These are phyloP conservation scores for Mechanitis messenoides DNA, from an alignment of 2,888 invertebrate species.

Conservation along the genomic window DNA sequence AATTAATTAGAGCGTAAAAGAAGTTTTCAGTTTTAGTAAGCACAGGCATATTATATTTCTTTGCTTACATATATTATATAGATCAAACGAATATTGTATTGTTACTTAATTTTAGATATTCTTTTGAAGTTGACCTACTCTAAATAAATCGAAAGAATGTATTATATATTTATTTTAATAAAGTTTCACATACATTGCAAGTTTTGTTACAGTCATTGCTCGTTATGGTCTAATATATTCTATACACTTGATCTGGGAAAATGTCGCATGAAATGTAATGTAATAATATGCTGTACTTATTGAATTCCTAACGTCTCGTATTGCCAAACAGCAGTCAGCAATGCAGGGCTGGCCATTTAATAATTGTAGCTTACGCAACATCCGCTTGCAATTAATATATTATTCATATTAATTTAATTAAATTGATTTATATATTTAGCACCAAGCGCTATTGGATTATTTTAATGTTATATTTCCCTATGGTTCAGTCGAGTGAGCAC, in stretches of 20 bases:
- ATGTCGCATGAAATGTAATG: slow-evolving; percentile 29
- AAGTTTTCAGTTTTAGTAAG: too few species aligned
- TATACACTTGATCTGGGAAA: slow-evolving; percentile 30
- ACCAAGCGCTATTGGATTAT: too few species aligned
- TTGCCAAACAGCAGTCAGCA: slow-evolving; percentile 25
- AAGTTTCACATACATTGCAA: neutral
- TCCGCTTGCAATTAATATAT: neutral
- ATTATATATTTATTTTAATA: neutral
- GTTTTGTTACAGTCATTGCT: slow-evolving; percentile 25
- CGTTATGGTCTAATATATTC: slow-evolving; percentile 31
- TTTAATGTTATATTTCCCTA: too few species aligned
- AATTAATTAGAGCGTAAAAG: too few species aligned
- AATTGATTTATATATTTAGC: too few species aligned
- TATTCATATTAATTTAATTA: neutral
- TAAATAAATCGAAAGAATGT: too few species aligned
- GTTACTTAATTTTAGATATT: too few species aligned
- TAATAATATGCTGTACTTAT: slow-evolving; percentile 26
- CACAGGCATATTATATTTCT: too few species aligned
- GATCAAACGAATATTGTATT: too few species aligned
- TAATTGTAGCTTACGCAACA: slow-evolving; percentile 12
- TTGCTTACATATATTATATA: too few species aligned
- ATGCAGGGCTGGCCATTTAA: slow-evolving; percentile 22
- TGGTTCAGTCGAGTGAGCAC: too few species aligned
- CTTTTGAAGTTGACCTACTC: too few species aligned
- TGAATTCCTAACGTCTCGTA: slow-evolving; percentile 24